Evolutionary conservation across 2,113 vertebrate genomes (phyloP).

Genomic region (Calyptommatus sinebrachiatus): DNA sequence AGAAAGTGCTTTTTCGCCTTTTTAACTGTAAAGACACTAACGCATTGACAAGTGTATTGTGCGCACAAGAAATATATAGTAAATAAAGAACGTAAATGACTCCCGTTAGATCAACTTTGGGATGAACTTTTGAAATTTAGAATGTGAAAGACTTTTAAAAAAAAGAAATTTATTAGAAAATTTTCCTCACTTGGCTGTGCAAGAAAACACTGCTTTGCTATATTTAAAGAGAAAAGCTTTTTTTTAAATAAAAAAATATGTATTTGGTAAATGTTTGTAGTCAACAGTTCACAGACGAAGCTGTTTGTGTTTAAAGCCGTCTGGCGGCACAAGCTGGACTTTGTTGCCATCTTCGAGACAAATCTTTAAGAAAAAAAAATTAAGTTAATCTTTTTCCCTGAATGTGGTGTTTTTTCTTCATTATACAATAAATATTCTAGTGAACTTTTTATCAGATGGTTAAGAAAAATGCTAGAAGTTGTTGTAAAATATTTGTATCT

Average conservation of each 20-base stretch:
- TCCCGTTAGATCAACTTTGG: slow-evolving; percentile 68
- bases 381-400: slow-evolving; percentile 95
- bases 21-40: slow-evolving; percentile 58
- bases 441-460: slow-evolving; percentile 98
- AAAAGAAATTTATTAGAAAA: slow-evolving; percentile 78
- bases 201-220: slow-evolving; percentile 96
- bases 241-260: slow-evolving; percentile 91
- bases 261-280: slow-evolving; percentile 99
- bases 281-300: slow-evolving; percentile 90
- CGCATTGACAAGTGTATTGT: slow-evolving; percentile 66
- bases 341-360: slow-evolving; percentile 97
- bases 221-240: slow-evolving; percentile 85
- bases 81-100: slow-evolving; percentile 79
- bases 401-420: slow-evolving; percentile 97
- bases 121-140: slow-evolving; percentile 72
- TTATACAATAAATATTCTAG: slow-evolving; percentile 97
- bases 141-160: slow-evolving; percentile 86
- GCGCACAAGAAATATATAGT: slow-evolving; percentile 85
- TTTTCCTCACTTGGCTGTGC: slow-evolving; percentile 94
- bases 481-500: slow-evolving; percentile 98
- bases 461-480: slow-evolving; percentile 97
- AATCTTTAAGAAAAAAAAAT: slow-evolving; percentile 86
- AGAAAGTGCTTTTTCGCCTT: slow-evolving; percentile 68
- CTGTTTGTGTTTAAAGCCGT: slow-evolving; percentile 94
- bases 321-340: slow-evolving; percentile 99